Base-by-base conservation (phyloP, 2,113 vertebrate genomes). In the Microcebus tavaratra region DNA sequence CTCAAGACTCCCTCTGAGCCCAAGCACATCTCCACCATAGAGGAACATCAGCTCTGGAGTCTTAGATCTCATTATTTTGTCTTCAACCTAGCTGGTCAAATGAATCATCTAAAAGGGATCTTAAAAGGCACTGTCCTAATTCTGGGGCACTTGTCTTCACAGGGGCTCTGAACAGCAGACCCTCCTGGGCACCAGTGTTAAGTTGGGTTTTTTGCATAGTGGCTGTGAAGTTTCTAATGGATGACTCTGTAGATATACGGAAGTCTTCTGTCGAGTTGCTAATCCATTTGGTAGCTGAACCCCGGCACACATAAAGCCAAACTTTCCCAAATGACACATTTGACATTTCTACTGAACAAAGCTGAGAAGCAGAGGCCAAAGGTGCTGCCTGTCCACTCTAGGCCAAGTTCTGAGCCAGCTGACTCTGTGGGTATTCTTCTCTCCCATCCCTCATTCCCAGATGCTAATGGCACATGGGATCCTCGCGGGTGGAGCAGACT, bases 311-410 rank as follows among this genome's bases (percentile, higher is more conserved):
- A 88, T 55, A 80, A 34, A 48, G 25, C 5, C 31, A 78, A 78
- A 34, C 17, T 91, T 89, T 81, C 21, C 25, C n/a, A 72, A 75
- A 59, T 88, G 50, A 85, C 29, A 88, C 53, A 34, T 15, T 96
- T 73, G 90, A 57, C 11, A 27, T 91, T 70, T 91, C 18, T 70
- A 25, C 48, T 34, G 68, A 91, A 86, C 42, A 83, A 91, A 82
- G 75, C 23, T 89, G 83, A 91, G 34, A 29, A 91, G 13, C 83
- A 90, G 70, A 88, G 57, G 84, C 70, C 63, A 88, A 84, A 88
- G 5, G 3, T 27, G 17, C 50, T 29, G 87, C 57, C 20, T 67
- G 63, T 27, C 6, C 34, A 36, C 78, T 80, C 68, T 34, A 53
- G 6, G 63, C 25, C 70, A 67, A 48, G 34, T 12, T 65, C 34